Evolutionary conservation across 2,113 vertebrate species (phyloP), one percentile per base, ranked within the genome.

Genomic region (Osmerus eperlanus): DNA sequence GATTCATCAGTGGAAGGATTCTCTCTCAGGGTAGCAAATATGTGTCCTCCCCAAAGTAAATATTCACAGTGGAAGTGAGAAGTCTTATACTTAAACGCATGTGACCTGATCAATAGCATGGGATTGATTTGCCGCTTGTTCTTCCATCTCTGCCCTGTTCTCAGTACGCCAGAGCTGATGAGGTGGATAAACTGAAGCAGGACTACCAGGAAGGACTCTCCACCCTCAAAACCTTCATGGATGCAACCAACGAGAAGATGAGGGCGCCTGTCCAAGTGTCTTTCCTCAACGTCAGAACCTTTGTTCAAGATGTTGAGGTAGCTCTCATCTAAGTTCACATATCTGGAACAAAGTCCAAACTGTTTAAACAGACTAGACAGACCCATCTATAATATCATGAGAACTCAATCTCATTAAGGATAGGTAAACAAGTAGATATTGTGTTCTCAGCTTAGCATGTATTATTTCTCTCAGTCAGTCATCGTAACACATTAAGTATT

Each of bases 151-250:
- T 47, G 41, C 9, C 41, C 9, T 52, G 73, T 21, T 76, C 65
- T 68, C 86, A 99, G 97, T 99, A 98, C 68, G 97, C 96, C 70
- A 90, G 95, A 81, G 95, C 94, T 15, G 97, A 99, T 67, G 97
- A 99, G 83, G 75, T 96, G 61, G 97, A 97, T 83, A 95, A 94
- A 82, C 86, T 96, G 84, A 95, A 78, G 77, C 95, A 96, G 25
- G 97, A 98, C 67, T 98, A 96, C 64, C 84, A 91, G 0, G 96
- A 96, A 23, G 91, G 92, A 13, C 85, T 97, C 32, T 85, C 91
- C 15, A 80, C 90, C 64, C 81, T 99, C 72, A 96, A 96, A 76
- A 84, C 83, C 52, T 99, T 98, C 86, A 90, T 94, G 87, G 90
- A 95, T 11, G 92, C 88, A 81, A 94, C 94, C 41, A 94, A 93